These are phyloP conservation scores for Denticeps clupeoides DNA, from an alignment of 2,797 vertebrate species.

Conservation along the genomic window DNA sequence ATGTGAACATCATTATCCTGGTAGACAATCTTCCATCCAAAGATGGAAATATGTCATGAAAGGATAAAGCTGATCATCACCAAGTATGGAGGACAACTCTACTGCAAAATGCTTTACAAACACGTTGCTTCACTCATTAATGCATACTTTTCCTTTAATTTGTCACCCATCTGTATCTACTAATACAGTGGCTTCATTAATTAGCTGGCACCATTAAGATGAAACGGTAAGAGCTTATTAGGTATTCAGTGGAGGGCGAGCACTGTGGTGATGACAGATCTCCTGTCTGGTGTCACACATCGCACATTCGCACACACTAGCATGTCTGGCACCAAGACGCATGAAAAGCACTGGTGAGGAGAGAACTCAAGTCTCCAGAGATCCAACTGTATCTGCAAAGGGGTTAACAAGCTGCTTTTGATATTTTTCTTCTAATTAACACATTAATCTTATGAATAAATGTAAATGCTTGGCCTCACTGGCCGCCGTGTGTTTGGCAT, in stretches of 20 bases:
- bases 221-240: slow-evolving; percentile 18
- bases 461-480: slow-evolving; percentile 15
- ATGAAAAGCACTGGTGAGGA: slow-evolving; percentile 17
- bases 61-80: too few relatives aligned
- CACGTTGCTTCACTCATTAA: too few relatives aligned
- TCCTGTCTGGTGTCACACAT: slow-evolving; percentile 20
- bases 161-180: too few relatives aligned
- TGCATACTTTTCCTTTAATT: too few relatives aligned
- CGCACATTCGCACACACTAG: slow-evolving; percentile 16
- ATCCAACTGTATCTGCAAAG: slow-evolving; percentile 19
- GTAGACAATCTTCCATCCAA: too few relatives aligned
- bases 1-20: too few relatives aligned
- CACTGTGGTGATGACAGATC: slow-evolving; percentile 20
- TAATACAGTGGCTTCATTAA: too few relatives aligned
- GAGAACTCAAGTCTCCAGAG: slow-evolving; percentile 14
- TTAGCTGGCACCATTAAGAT: slow-evolving; percentile 2
- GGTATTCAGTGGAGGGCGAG: slow-evolving; percentile 6
- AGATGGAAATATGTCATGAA: too few relatives aligned
- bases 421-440: slow-evolving; percentile 30
- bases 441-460: slow-evolving; percentile 34
- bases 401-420: slow-evolving; percentile 33
- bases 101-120: too few relatives aligned
- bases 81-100: too few relatives aligned
- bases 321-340: slow-evolving; percentile 24
- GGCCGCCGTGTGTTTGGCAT: slow-evolving; percentile 2